Percentiles rank a stretch among this genome's conserved stretches.
phyloP scores from a whole-genome alignment of 2,888 invertebrate genomes.

The Nomada ferruginata region DNA sequence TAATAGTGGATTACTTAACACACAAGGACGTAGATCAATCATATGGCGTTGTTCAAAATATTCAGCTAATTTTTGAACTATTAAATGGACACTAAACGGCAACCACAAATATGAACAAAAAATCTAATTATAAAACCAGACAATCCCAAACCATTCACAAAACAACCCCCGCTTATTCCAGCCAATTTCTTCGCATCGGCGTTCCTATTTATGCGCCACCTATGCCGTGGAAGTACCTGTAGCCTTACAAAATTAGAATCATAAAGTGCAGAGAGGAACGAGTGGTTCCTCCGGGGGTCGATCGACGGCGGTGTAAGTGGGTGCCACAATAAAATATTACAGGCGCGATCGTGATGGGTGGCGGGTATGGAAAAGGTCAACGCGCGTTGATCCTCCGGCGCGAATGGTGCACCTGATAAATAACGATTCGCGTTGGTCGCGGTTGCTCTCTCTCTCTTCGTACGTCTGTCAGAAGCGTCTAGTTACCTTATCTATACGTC shows the following conservation, averaged over 20 bases:
- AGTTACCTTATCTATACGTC: constrained; percentile 58
- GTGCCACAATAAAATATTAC: constrained; percentile 48
- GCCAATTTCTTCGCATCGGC: too few relatives aligned
- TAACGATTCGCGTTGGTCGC: constrained; percentile 40
- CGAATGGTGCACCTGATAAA: constrained; percentile 46
- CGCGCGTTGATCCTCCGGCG: constrained; percentile 31
- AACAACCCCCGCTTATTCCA: too few relatives aligned
- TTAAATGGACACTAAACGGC: too few relatives aligned
- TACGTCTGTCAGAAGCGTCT: constrained; percentile 56
- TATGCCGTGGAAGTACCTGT: too few relatives aligned
- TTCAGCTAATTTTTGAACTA: too few relatives aligned
- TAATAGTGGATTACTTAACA: too few relatives aligned
- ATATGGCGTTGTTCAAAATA: too few relatives aligned
- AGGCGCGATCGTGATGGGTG: constrained; percentile 55
- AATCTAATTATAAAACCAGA: too few relatives aligned
- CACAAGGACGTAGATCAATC: too few relatives aligned
- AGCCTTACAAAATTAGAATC: neutral
- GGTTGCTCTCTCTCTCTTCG: constrained; percentile 24
- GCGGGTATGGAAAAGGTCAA: constrained; percentile 55
- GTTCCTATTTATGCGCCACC: too few relatives aligned
- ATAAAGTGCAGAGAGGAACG: neutral
- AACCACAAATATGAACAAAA: too few relatives aligned
- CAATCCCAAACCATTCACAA: too few relatives aligned
- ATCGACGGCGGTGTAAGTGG: constrained; percentile 15
- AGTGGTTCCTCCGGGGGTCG: neutral